A percentile compares a stretch with the other conserved stretches of the same genome.
phyloP scores from a whole-genome alignment of 2,113 vertebrate genomes.

The Microcebus ravelobensis region DNA sequence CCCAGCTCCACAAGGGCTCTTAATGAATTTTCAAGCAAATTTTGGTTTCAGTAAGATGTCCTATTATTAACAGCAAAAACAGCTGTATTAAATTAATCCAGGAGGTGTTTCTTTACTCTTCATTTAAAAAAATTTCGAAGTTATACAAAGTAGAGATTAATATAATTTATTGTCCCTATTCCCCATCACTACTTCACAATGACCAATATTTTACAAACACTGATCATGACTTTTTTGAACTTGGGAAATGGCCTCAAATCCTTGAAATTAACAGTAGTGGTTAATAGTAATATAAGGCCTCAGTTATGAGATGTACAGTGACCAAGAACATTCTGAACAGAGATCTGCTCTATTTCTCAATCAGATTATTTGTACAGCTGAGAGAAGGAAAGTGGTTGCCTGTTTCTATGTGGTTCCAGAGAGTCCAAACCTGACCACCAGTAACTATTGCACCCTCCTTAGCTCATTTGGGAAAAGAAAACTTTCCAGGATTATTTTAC shows the following conservation, averaged over 20 bases:
- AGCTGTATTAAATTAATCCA: not conserved
- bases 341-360: not conserved
- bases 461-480: not conserved
- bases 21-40: constrained; percentile 20
- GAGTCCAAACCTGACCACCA: not conserved
- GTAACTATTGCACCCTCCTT: not conserved
- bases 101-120: constrained; percentile 10
- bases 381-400: not conserved
- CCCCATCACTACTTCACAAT: not conserved
- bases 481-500: not conserved
- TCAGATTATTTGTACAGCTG: not conserved
- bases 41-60: not conserved
- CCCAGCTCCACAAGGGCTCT: not conserved
- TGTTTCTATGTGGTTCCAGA: not conserved
- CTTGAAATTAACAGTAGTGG: not conserved
- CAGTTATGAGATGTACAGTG: not conserved
- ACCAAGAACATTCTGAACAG: constrained; percentile 13
- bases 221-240: not conserved
- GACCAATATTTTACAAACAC: constrained; percentile 33
- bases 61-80: constrained; percentile 42
- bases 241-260: constrained; percentile 38
- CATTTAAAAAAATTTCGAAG: not conserved
- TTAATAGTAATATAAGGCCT: not conserved
- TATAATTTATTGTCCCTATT: not conserved
- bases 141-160: constrained; percentile 2